Evolutionary conservation across 2,113 vertebrate species (phyloP).

Genomic region (Chloebia gouldiae): DNA sequence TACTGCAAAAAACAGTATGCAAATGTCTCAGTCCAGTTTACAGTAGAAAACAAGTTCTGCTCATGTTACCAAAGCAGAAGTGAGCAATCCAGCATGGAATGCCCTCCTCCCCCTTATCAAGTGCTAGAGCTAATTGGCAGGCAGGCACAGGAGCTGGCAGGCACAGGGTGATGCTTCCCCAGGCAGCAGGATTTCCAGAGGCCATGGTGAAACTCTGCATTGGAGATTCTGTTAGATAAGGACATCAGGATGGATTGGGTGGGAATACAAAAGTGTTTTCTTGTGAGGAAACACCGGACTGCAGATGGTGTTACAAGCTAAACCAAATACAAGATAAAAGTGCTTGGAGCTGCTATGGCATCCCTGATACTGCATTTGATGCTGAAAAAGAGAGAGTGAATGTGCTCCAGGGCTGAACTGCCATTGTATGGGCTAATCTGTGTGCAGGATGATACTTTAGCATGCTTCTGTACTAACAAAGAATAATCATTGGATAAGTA

Average conservation of each 20-base stretch:
- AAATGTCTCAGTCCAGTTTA: not conserved
- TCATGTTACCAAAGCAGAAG: not conserved
- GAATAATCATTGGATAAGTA: constrained; percentile 6
- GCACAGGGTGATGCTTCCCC: not conserved
- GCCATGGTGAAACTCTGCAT: rapidly evolving
- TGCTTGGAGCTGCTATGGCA: not conserved
- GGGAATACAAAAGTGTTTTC: not conserved
- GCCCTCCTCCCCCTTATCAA: not conserved
- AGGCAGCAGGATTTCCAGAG: not conserved
- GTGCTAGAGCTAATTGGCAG: not conserved
- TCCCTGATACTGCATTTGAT: not conserved
- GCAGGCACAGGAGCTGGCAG: not conserved
- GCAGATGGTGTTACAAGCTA: not conserved
- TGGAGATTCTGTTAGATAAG: not conserved
- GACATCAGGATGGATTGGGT: not conserved
- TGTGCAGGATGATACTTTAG: not conserved
- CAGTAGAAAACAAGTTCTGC: not conserved
- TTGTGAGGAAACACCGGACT: not conserved
- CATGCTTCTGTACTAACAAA: constrained; percentile 6
- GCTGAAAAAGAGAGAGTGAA: not conserved
- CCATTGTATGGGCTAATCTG: constrained; percentile 3
- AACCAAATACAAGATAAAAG: not conserved
- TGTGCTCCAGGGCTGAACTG: constrained; percentile 2
- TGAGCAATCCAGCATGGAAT: not conserved
- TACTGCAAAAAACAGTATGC: constrained; percentile 16